These are phyloP conservation scores for Acronicta psi DNA, from an alignment of 2,888 invertebrate species.

Conservation along the genomic window DNA sequence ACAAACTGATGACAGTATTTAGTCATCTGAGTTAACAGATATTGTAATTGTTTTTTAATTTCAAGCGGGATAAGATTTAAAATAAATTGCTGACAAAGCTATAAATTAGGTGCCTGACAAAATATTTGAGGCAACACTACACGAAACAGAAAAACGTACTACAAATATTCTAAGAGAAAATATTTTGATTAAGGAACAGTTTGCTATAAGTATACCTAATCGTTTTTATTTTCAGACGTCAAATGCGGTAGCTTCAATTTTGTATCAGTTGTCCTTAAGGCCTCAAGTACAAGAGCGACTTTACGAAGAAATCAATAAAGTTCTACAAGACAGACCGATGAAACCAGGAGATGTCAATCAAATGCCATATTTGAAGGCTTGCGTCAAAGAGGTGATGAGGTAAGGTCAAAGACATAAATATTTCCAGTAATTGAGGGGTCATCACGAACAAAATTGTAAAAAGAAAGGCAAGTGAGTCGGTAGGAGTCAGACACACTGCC, in stretches of 20 bases:
- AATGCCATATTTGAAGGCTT: constrained; percentile 92
- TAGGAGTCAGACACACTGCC: no score
- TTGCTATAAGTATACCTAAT: not conserved
- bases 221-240: constrained; percentile 90
- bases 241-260: constrained; percentile 92
- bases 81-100: no score
- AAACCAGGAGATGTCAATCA: constrained; percentile 89
- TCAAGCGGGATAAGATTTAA: no score
- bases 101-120: constrained; percentile 12
- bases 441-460: no score
- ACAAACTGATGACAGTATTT: no score
- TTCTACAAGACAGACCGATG: constrained; percentile 80
- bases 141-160: not conserved
- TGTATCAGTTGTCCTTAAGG: constrained; percentile 92
- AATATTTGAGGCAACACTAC: constrained; percentile 5
- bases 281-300: constrained; percentile 91
- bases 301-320: constrained; percentile 88
- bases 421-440: no score
- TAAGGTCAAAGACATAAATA: constrained; percentile 60
- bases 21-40: no score
- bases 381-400: constrained; percentile 93
- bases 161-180: not conserved
- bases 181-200: no score
- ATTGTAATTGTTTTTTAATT: no score
- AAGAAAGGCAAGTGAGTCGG: no score